A percentile compares a stretch with the other conserved stretches of the same genome.
phyloP scores from a whole-genome alignment of 2,888 invertebrate species.

The Hypsopygia costalis region DNA sequence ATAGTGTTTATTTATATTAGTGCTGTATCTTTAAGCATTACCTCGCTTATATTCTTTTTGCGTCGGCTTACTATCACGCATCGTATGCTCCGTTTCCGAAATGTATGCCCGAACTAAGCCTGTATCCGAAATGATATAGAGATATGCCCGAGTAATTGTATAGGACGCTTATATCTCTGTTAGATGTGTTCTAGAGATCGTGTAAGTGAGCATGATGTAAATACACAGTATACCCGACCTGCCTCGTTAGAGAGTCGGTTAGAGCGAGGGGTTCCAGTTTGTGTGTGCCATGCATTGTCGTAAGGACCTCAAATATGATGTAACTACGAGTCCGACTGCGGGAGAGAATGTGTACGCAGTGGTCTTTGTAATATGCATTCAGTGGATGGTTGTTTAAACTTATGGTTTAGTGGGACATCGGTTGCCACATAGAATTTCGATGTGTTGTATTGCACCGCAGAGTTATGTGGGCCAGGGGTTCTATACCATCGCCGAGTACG shows the following conservation, averaged over 20 bases:
- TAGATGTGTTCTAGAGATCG: slow-evolving; percentile 16
- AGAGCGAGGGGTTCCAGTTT: not conserved
- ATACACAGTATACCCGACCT: slow-evolving; percentile 1
- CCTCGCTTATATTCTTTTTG: slow-evolving; percentile 8
- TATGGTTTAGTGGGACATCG: not conserved
- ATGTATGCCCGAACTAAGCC: not conserved
- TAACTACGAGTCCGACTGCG: no score
- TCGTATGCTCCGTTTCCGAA: not conserved
- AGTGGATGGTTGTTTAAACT: not conserved
- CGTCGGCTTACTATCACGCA: slow-evolving; percentile 7
- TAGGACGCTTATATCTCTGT: slow-evolving; percentile 15
- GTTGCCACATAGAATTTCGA: no score
- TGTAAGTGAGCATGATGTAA: slow-evolving; percentile 11
- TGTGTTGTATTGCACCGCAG: no score
- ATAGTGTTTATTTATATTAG: slow-evolving; percentile 33
- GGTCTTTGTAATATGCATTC: no score
- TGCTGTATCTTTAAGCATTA: slow-evolving; percentile 31
- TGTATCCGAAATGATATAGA: not conserved
- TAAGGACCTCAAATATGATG: no score
- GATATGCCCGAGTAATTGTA: not conserved
- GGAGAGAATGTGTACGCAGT: no score
- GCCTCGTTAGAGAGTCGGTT: not conserved
- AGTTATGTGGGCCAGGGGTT: no score
- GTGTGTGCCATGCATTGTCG: not conserved
- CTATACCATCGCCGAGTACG: no score